Base-by-base conservation (phyloP, 2,888 invertebrate species). In the Lamellibrachia columna region DNA sequence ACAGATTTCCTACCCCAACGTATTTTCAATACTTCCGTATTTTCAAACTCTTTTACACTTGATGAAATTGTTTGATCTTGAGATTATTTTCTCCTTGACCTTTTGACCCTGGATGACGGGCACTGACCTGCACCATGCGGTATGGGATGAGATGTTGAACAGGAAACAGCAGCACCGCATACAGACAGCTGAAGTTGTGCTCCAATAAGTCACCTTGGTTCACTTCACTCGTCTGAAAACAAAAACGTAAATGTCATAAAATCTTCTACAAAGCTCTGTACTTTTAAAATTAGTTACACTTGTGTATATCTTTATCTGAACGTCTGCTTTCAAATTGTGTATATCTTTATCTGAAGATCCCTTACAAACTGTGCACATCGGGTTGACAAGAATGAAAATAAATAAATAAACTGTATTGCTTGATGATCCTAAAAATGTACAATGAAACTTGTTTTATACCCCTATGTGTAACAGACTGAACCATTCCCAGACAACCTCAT, bases 161-260 rank as follows among this genome's bases (percentile, higher is more conserved):
- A 6, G 96, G 96, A 15, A 96, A 95, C 28, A 94, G 90, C 9
- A 96, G 94, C 1, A 94, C 94, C 1, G 94, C 93, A 93, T 95
- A 95, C 94, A 95, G 93, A 93, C 96, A 95, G 93, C 92, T 94
- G 93, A 96, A 96, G 93, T 96, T 95, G 92, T 95, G 95, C 93
- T 96, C 96, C 93, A 96, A 93, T 0, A 95, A 94, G 93, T 96
- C 96, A 0, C 96, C 96, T 93, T 96, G 96, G 92, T 96, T 96
- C 40, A 96, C 95, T 92, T 96, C 96, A 94, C 95, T 95, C 11
- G 95, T 95, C 96, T 96, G 94, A 90, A 94, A 94, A 75, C 22
- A 53, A 15, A 40, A 7, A 53, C 53, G 9, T 8, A 3, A 53
- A 91, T 2, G 40, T 90, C 90, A 90, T 40, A 40, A 40, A 40